phyloP scores from a whole-genome alignment of 2,113 vertebrate species.

The Pseudorasbora parva region DNA sequence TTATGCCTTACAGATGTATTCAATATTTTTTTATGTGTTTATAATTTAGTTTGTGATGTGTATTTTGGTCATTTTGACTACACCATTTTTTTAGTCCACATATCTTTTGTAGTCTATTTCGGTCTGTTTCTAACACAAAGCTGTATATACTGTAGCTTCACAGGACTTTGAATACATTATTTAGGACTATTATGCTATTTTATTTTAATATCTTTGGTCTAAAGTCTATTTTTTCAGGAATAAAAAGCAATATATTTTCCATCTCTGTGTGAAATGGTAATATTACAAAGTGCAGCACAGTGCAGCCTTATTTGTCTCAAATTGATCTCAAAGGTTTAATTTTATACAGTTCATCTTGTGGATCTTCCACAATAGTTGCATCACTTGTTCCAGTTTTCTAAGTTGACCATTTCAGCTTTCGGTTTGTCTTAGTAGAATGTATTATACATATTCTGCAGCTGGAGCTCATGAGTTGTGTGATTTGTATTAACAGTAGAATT shows the following conservation, averaged over 20 bases:
- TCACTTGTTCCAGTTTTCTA: constrained; percentile 17
- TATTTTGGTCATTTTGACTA: not conserved
- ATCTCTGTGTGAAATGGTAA: not conserved
- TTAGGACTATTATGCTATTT: no score
- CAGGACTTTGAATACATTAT: not conserved
- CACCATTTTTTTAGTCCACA: not conserved
- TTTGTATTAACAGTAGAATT: constrained; percentile 14
- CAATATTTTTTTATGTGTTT: not conserved
- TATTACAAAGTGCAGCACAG: not conserved
- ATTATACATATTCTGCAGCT: constrained; percentile 25
- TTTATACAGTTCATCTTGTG: not conserved
- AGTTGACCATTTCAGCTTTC: constrained; percentile 12
- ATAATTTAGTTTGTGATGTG: not conserved
- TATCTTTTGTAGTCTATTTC: not conserved
- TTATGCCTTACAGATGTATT: not conserved
- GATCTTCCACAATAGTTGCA: constrained; percentile 38
- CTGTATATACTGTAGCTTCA: not conserved
- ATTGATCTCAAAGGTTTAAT: constrained; percentile 16
- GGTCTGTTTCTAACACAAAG: not conserved
- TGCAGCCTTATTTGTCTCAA: not conserved
- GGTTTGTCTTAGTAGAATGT: not conserved
- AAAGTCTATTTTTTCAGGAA: constrained; percentile 5
- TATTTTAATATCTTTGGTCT: not conserved
- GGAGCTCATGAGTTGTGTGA: not conserved
- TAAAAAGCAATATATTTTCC: not conserved